Evolutionary conservation across 2,797 vertebrate genomes (phyloP).

Genomic region (Myotis daubentonii): DNA sequence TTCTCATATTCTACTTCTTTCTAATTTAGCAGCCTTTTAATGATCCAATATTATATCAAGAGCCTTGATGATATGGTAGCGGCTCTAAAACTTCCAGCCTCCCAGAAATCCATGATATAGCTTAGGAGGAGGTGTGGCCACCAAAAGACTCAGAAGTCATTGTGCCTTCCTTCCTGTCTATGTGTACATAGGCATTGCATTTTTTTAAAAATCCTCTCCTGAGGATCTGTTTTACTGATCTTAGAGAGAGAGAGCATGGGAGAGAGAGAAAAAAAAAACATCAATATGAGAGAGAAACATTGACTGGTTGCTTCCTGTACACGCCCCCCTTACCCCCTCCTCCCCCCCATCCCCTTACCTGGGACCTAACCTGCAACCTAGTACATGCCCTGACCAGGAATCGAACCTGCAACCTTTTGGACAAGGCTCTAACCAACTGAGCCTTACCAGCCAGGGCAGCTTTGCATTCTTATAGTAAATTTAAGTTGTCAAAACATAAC

Average conservation of each 20-base stretch:
- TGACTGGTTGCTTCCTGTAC: neutral
- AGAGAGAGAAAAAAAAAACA: neutral
- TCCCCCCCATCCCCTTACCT: fast-evolving
- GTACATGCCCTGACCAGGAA: neutral
- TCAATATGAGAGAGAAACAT: neutral
- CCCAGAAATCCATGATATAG: no score
- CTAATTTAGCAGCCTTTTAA: neutral
- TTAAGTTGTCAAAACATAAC: neutral
- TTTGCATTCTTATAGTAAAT: neutral
- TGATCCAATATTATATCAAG: neutral
- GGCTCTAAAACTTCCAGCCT: neutral
- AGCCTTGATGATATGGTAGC: neutral
- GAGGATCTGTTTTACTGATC: neutral
- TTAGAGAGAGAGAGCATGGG: neutral
- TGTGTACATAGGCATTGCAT: neutral
- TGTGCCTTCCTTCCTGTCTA: neutral
- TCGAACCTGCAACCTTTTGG: neutral
- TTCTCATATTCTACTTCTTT: conserved; percentile 6
- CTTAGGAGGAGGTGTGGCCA: neutral
- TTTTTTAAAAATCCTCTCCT: neutral
- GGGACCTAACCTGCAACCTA: neutral
- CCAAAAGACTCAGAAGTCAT: neutral
- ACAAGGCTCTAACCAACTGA: neutral
- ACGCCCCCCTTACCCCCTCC: fast-evolving
- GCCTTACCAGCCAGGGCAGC: neutral